Conservation (phyloP, 1,140 invertebrate species). For the Potamilus streckersoni region DNA sequence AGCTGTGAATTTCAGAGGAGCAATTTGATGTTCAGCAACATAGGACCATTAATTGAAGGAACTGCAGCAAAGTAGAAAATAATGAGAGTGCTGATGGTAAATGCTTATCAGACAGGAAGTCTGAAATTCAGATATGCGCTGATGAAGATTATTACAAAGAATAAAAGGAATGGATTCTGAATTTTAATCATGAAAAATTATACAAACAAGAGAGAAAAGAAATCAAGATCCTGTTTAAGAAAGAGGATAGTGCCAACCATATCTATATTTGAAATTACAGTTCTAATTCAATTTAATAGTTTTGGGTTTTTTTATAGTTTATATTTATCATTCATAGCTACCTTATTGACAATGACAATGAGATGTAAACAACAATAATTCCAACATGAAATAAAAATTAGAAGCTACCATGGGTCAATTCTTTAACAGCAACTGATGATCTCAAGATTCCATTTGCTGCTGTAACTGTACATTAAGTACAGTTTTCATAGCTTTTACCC, state of each 20-base stretch:
- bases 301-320: no score
- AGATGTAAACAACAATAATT: no score
- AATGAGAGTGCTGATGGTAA: neutral
- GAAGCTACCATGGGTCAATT: no score
- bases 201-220: neutral
- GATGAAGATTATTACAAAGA: neutral
- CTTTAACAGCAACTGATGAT: no score
- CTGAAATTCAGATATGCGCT: neutral
- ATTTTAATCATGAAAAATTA: neutral
- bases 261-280: no score
- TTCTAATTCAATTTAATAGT: no score
- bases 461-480: no score
- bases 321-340: no score
- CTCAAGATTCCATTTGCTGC: no score
- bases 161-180: constrained; percentile 12
- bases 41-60: constrained; percentile 2
- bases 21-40: constrained; percentile 7
- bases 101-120: constrained; percentile 4
- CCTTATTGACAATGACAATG: no score
- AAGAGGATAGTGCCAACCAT: neutral
- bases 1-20: constrained; percentile 6
- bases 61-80: constrained; percentile 4
- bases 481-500: no score
- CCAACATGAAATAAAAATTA: no score
- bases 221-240: constrained; percentile 6